Base-by-base conservation (phyloP, 2,888 invertebrate genomes). In the Muschampia plurimacula region DNA sequence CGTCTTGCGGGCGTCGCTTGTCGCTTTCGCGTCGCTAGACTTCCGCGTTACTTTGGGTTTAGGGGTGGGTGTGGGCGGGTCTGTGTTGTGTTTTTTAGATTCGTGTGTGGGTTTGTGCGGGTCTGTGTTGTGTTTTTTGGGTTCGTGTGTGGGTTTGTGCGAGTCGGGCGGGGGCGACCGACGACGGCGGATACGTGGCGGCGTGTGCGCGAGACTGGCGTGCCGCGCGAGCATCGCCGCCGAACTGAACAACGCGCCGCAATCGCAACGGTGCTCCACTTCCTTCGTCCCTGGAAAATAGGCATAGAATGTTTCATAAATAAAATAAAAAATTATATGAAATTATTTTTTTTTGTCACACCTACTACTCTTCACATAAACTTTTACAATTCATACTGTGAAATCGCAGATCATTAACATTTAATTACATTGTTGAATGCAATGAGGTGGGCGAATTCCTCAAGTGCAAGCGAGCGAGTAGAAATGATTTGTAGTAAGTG, bases 231-330 rank as follows among this genome's bases (percentile, higher is more conserved):
- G 78, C 28, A 94, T 77, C 39, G 92, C 92, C 13, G 90, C 93
- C 80, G 91, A 92, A 71, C 89, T 88, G 83, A 94, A 95, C 75
- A 91, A 74, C 80, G 92, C 89, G 0, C 95, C 95, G 77, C 95
- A 95, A 81, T 94, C 94, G 77, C 95, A 95, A 1, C 95, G 91
- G 80, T 95, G 95, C 86, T 87, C 91, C 60, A 81, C 85, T 55
- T 84, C 88, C 10, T 79, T 71, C 39, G 84, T 84, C 60, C 91
- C 92, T 92, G 81, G 66, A 72, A 55, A 22, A 49, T 49, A 49
- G 4, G 10, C 5, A 49, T 4, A n/a, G 32, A 32, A 32, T 1
- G 32, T 32, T 32, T 32, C 32, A 32, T 32, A 32, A 32, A 32
- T 32, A 32, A 32, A 1, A 3, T 32, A 1, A 32, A 32, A 32